phyloP scores from a whole-genome alignment of 2,888 invertebrate species.

The Cryptocephalus moraei region DNA sequence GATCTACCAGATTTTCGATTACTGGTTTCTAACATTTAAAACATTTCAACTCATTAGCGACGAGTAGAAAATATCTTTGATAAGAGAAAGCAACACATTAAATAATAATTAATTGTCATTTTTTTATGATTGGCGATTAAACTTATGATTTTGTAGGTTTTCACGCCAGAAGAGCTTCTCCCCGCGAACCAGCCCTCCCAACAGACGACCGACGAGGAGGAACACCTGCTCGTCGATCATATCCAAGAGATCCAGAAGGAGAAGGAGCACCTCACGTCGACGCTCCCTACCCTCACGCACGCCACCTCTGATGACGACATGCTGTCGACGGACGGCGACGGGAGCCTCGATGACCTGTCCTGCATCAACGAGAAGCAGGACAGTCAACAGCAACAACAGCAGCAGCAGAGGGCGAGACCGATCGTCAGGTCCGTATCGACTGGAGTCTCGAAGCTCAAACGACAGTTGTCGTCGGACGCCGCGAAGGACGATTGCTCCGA shows the following conservation, averaged over 20 bases:
- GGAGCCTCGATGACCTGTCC: constrained; percentile 54
- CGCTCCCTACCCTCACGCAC: constrained; percentile 69
- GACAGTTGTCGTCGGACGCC: constrained; percentile 37
- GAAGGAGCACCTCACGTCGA: constrained; percentile 69
- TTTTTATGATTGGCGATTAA: too few species aligned
- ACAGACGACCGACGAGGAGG: constrained; percentile 52
- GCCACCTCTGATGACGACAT: constrained; percentile 84
- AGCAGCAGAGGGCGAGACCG: constrained; percentile 22
- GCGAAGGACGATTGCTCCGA: constrained; percentile 35
- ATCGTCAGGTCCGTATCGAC: constrained; percentile 36
- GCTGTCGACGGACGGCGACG: constrained; percentile 69
- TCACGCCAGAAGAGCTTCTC: constrained; percentile 45
- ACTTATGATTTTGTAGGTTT: background rate
- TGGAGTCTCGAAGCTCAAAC: constrained; percentile 32
- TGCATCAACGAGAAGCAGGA: constrained; percentile 27
- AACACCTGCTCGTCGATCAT: constrained; percentile 64
- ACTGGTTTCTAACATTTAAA: too few species aligned
- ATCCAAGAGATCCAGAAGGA: constrained; percentile 75
- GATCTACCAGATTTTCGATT: too few species aligned
- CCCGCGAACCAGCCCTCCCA: constrained; percentile 26
- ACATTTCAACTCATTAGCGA: too few species aligned
- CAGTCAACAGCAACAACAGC: constrained; percentile 15
- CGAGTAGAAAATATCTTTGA: too few species aligned
- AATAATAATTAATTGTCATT: too few species aligned
- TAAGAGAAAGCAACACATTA: too few species aligned